Evolutionary conservation across 2,113 vertebrate species (phyloP).

Genomic region (Pogona vitticeps): DNA sequence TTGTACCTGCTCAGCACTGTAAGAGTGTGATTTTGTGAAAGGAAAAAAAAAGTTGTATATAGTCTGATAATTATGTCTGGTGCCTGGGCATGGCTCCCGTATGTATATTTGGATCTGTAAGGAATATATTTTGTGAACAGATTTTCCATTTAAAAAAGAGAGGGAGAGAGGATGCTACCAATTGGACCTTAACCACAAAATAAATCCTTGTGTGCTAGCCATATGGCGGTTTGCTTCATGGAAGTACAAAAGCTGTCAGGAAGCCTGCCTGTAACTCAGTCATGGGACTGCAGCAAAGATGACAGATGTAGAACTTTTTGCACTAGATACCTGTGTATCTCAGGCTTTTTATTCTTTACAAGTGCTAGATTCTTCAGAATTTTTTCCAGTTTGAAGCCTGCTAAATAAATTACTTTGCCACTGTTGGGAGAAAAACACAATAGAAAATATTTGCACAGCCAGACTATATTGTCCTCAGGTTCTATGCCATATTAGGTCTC

Average conservation of each 20-base stretch:
- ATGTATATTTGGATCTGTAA: background rate
- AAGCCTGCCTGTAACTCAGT: background rate
- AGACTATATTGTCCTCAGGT: background rate
- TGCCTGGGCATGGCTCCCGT: background rate
- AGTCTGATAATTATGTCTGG: background rate
- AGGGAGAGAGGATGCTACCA: background rate
- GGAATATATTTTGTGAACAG: background rate
- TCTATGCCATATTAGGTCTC: background rate
- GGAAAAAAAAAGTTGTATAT: background rate
- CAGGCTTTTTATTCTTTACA: background rate
- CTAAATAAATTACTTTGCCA: background rate
- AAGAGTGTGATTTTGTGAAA: background rate
- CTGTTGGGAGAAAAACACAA: background rate
- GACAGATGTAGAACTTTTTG: background rate
- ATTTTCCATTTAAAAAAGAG: background rate
- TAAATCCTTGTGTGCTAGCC: background rate
- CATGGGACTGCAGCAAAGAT: background rate
- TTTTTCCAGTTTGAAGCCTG: background rate
- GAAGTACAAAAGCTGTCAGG: background rate
- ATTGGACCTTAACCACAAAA: background rate
- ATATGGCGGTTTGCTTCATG: background rate
- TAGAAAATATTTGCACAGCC: too few relatives aligned
- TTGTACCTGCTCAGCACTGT: background rate
- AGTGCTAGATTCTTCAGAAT: background rate
- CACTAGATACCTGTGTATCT: background rate